phyloP scores from a whole-genome alignment of 1,140 invertebrate genomes.

The Oppia nitens region DNA sequence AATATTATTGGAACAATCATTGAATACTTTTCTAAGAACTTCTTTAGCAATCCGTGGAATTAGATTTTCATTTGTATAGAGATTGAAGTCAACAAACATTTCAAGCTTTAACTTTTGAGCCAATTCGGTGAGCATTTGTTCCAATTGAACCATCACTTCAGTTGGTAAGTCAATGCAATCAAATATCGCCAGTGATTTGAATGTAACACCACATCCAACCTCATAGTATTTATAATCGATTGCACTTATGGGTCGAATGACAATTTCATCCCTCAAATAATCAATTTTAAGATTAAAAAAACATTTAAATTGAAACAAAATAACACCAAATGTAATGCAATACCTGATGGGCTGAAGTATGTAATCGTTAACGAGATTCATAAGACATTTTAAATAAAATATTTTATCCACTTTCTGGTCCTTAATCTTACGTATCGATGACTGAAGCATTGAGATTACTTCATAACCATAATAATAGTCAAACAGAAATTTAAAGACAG shows the following conservation, averaged over 20 bases:
- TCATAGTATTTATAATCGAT: not conserved
- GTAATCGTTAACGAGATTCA: too few species aligned
- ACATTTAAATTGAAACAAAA: too few species aligned
- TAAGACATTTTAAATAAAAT: too few species aligned
- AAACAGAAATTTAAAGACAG: not conserved
- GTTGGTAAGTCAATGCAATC: not conserved
- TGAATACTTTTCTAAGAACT: too few species aligned
- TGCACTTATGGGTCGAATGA: not conserved
- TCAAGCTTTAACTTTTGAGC: not conserved
- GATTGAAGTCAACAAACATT: not conserved
- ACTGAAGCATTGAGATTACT: not conserved
- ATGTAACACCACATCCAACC: not conserved
- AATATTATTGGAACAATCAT: too few species aligned
- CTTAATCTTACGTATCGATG: not conserved
- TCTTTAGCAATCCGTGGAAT: not conserved
- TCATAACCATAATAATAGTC: not conserved
- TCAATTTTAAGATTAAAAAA: too few species aligned
- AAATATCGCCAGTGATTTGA: not conserved
- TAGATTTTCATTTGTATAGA: not conserved
- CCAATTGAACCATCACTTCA: not conserved
- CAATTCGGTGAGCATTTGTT: not conserved
- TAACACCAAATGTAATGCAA: too few species aligned
- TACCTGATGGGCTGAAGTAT: too few species aligned
- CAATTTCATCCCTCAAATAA: not conserved
- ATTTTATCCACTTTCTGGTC: too few species aligned